phyloP scores from a whole-genome alignment of 2,797 vertebrate genomes.

The Phoxinus dragarum region DNA sequence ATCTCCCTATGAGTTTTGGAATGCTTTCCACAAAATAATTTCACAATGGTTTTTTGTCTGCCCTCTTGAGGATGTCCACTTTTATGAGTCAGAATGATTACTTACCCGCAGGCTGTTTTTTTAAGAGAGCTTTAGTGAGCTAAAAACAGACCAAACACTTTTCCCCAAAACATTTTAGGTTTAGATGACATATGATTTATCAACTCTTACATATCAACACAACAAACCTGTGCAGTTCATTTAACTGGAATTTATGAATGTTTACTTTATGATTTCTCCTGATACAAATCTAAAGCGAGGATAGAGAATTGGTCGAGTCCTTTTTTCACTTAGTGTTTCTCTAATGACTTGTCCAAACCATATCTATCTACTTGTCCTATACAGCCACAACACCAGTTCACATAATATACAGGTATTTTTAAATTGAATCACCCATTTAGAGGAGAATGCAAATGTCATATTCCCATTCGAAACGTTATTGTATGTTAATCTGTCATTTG shows the following conservation, averaged over 20 bases:
- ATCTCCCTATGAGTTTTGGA: neutral
- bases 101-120: conserved; percentile 5
- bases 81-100: conserved; percentile 9
- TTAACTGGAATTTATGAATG: conserved; percentile 11
- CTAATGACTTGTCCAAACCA: neutral
- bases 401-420: neutral
- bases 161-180: conserved; percentile 3
- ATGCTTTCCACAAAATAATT: conserved; percentile 1
- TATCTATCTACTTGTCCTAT: neutral
- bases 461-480: neutral
- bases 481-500: neutral
- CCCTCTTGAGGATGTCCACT: neutral
- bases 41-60: conserved; percentile 1
- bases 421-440: neutral
- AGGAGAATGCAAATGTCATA: neutral
- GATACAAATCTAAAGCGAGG: neutral
- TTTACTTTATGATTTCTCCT: conserved; percentile 9
- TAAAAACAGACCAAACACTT: conserved; percentile 20
- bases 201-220: neutral
- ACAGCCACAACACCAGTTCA: neutral
- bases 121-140: neutral
- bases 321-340: neutral
- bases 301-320: neutral
- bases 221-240: conserved; percentile 10
- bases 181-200: neutral